Evolutionary conservation across 2,888 invertebrate species (phyloP).

Genomic region (Ophonus ardosiacus): DNA sequence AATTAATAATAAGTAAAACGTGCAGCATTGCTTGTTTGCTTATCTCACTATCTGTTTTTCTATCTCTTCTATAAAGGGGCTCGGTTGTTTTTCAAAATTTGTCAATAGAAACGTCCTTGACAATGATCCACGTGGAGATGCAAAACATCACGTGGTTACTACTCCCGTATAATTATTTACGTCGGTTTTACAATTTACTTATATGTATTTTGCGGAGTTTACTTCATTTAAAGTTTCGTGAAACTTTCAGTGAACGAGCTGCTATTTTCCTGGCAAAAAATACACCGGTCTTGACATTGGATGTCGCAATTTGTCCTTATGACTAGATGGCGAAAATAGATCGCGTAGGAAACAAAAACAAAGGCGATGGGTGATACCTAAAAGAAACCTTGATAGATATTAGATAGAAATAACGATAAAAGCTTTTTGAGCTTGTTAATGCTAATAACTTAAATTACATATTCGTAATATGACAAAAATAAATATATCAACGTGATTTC

Average conservation of each 20-base stretch:
- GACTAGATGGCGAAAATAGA: constrained; percentile 49
- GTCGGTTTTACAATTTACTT: neutral
- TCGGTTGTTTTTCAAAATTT: constrained; percentile 10
- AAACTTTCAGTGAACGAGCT: neutral
- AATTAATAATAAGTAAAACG: neutral
- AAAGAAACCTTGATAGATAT: too few species aligned
- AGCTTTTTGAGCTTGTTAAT: too few species aligned
- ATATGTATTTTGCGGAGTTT: neutral
- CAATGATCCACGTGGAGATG: constrained; percentile 19
- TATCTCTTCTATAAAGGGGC: neutral
- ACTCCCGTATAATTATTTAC: neutral
- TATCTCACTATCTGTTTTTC: neutral
- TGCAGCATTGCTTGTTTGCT: neutral
- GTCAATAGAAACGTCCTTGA: constrained; percentile 24
- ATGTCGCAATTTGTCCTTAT: constrained; percentile 58
- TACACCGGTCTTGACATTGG: constrained; percentile 54
- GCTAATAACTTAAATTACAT: too few species aligned
- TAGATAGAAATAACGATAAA: too few species aligned
- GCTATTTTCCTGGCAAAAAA: constrained; percentile 45
- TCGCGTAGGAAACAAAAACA: constrained; percentile 21
- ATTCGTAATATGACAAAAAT: too few species aligned
- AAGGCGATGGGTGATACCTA: neutral
- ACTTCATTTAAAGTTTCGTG: neutral
- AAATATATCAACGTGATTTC: too few species aligned
- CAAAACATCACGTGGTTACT: constrained; percentile 36